Conservation (phyloP, 1,140 invertebrate genomes). For the Cyrtorhinus lividipennis region DNA sequence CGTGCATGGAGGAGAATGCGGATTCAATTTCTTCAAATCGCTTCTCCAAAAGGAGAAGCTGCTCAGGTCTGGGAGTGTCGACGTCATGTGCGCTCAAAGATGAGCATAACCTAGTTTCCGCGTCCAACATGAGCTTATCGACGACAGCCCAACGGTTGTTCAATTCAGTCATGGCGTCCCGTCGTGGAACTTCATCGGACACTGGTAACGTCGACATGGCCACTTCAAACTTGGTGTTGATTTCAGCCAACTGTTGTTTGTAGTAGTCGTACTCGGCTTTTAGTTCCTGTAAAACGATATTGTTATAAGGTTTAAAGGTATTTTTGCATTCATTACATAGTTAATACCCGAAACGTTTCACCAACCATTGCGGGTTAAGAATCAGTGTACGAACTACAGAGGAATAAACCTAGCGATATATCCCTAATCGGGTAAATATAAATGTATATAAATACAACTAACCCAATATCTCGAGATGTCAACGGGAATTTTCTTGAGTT, state of each 20-base stretch:
- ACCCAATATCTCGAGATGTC: slow-evolving; percentile 69
- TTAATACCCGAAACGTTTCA: too few species aligned
- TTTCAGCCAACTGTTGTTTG: slow-evolving; percentile 57
- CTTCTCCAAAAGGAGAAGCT: slow-evolving; percentile 1
- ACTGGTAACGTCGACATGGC: slow-evolving; percentile 59
- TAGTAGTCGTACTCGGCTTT: slow-evolving; percentile 77
- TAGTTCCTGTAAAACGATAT: slow-evolving; percentile 48
- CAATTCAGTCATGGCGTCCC: slow-evolving; percentile 56
- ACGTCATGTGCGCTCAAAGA: too few species aligned
- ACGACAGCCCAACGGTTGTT: slow-evolving; percentile 59
- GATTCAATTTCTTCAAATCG: not conserved
- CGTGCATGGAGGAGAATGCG: not conserved
- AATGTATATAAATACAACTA: slow-evolving; percentile 29
- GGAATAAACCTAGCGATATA: too few species aligned
- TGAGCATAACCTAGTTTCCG: not conserved
- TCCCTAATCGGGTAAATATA: too few species aligned
- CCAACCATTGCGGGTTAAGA: too few species aligned
- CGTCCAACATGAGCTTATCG: slow-evolving; percentile 26
- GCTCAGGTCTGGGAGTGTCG: not conserved
- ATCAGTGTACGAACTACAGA: too few species aligned
- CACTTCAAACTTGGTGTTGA: slow-evolving; percentile 53
- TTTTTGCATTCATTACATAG: too few species aligned
- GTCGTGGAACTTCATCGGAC: slow-evolving; percentile 62
- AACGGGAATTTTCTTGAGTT: slow-evolving; percentile 39
- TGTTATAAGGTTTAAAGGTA: slow-evolving; percentile 2